Evolutionary conservation across 2,888 invertebrate genomes (phyloP).

Genomic region (Cetonia aurata): DNA sequence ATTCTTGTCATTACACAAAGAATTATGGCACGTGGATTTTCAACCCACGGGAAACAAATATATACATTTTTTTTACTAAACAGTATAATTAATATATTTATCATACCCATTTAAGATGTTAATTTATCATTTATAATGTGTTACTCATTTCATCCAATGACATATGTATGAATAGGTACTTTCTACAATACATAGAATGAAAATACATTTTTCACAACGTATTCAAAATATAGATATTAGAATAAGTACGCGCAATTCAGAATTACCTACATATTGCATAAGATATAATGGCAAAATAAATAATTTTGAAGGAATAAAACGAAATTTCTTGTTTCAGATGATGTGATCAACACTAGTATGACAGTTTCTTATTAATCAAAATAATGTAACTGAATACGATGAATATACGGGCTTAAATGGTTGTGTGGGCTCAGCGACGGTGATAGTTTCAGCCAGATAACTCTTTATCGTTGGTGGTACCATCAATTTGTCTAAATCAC

Average conservation of each 20-base stretch:
- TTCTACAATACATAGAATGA: too few species aligned
- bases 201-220: too few species aligned
- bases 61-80: conserved; percentile 14
- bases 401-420: conserved; percentile 62
- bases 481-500: conserved; percentile 70
- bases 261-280: background rate
- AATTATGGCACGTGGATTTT: conserved; percentile 55
- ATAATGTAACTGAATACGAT: conserved; percentile 41
- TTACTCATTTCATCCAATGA: too few species aligned
- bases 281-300: background rate
- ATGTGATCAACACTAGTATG: conserved; percentile 36
- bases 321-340: conserved; percentile 4
- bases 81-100: conserved; percentile 8
- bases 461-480: conserved; percentile 72
- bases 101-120: conserved; percentile 10
- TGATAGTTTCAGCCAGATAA: conserved; percentile 71
- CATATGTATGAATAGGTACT: too few species aligned
- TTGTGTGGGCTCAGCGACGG: conserved; percentile 60
- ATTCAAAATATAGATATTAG: too few species aligned
- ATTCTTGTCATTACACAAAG: conserved; percentile 21
- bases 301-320: background rate
- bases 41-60: conserved; percentile 53
- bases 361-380: conserved; percentile 42
- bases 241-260: background rate
- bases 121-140: too few species aligned